phyloP scores from a whole-genome alignment of 2,797 vertebrate genomes.

The Lacerta viridis region DNA sequence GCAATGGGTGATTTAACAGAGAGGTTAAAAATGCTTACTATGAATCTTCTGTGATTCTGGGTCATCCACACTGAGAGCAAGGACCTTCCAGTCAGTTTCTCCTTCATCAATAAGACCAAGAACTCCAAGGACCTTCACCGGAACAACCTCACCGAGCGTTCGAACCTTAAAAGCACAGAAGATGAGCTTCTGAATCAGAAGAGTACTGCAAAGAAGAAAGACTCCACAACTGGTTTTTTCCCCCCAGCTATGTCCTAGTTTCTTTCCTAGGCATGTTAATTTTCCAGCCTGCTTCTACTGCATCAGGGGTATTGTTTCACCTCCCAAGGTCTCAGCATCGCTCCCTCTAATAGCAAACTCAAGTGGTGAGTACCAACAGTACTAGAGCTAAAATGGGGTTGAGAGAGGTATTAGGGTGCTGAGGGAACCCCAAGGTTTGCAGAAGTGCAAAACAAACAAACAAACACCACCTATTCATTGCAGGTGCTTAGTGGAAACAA shows the following conservation, averaged over 20 bases:
- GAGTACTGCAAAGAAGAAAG: conserved; percentile 15
- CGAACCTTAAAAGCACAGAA: conserved; percentile 84
- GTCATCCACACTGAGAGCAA: conserved; percentile 91
- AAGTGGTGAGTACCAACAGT: background rate
- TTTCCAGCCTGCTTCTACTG: background rate
- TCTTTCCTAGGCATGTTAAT: background rate
- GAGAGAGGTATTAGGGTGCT: background rate
- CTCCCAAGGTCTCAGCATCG: background rate
- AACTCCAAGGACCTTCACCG: conserved; percentile 93
- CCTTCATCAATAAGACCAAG: conserved; percentile 94
- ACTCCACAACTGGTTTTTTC: rapidly evolving
- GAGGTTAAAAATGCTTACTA: conserved; percentile 78
- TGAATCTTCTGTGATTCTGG: conserved; percentile 90
- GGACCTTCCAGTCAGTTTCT: conserved; percentile 98
- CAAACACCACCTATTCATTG: background rate
- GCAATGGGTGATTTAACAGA: background rate
- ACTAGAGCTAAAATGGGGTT: background rate
- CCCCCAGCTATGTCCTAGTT: background rate
- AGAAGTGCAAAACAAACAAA: background rate
- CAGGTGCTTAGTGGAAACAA: background rate
- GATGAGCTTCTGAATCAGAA: conserved; percentile 13
- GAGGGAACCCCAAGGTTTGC: too few relatives aligned
- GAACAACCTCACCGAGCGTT: conserved; percentile 89
- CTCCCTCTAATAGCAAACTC: background rate
- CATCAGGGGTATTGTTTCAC: background rate